phyloP scores from a whole-genome alignment of 2,797 vertebrate genomes.

The Hydrocynus forskahlii region DNA sequence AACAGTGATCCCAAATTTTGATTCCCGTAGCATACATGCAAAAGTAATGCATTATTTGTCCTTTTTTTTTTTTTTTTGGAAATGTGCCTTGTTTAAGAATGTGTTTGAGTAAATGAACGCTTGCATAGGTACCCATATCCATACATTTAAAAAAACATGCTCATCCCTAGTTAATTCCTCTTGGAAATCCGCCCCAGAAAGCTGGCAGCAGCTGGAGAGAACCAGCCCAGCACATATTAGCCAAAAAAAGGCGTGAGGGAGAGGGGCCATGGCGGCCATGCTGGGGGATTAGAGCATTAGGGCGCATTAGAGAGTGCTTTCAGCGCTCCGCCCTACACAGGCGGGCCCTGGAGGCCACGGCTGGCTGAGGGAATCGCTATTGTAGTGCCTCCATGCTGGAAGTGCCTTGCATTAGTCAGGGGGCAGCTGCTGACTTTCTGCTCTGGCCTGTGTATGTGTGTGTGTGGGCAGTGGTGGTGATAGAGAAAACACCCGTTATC shows the following conservation, averaged over 20 bases:
- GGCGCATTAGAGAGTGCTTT: slow-evolving; percentile 8
- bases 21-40: no score
- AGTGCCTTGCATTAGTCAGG: slow-evolving; percentile 7
- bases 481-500: slow-evolving; percentile 27
- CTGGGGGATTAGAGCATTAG: slow-evolving; percentile 11
- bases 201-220: background rate
- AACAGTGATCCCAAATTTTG: no score
- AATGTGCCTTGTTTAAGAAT: no score
- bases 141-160: background rate
- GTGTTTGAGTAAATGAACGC: background rate
- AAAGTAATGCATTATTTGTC: no score
- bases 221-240: background rate
- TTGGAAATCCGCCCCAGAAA: background rate
- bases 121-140: background rate
- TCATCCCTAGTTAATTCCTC: background rate
- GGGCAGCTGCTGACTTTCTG: slow-evolving; percentile 13
- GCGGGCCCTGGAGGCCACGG: background rate
- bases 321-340: slow-evolving; percentile 2
- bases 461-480: slow-evolving; percentile 3
- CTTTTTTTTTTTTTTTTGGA: no score
- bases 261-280: background rate
- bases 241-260: background rate
- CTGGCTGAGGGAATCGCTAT: slow-evolving; percentile 10
- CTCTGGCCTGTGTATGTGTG: slow-evolving; percentile 3
- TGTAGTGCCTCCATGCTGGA: slow-evolving; percentile 6